Percentiles rank a stretch among this genome's conserved stretches.
Evolutionary conservation across 2,888 invertebrate genomes (phyloP).

Genomic region (Onthophagus sagittarius): DNA sequence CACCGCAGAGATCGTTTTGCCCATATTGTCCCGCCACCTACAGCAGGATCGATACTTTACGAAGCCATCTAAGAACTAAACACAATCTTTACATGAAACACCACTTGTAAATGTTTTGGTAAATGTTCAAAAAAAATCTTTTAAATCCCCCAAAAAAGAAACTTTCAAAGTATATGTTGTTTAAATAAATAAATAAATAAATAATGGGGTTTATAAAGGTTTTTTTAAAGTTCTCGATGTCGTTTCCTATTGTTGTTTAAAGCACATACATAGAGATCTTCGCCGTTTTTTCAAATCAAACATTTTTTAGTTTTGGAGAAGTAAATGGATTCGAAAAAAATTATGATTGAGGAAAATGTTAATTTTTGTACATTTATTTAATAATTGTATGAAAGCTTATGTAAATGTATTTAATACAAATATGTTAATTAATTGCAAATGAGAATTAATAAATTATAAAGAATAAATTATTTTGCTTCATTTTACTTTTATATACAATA

Average conservation of each 20-base stretch:
- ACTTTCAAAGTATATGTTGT: too few species aligned
- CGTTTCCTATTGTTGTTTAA: neutral
- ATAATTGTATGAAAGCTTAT: neutral
- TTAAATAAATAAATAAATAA: too few species aligned
- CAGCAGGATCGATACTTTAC: conserved; percentile 82
- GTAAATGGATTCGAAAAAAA: too few species aligned
- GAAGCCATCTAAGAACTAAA: conserved; percentile 76
- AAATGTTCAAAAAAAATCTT: neutral
- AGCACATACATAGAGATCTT: neutral
- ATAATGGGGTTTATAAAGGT: neutral
- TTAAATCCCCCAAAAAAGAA: too few species aligned
- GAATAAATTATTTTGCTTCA: neutral
- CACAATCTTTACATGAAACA: conserved; percentile 46
- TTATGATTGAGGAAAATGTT: neutral
- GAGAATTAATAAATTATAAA: neutral
- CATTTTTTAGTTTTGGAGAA: neutral
- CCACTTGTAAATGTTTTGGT: neutral
- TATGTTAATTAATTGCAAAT: neutral
- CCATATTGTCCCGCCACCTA: conserved; percentile 83
- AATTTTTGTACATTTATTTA: neutral
- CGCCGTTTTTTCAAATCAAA: neutral
- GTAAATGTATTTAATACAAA: neutral
- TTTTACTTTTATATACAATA: neutral
- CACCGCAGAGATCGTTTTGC: conserved; percentile 74
- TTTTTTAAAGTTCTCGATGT: neutral